phyloP scores from a whole-genome alignment of 2,888 invertebrate genomes.

The Abscondita cerata region DNA sequence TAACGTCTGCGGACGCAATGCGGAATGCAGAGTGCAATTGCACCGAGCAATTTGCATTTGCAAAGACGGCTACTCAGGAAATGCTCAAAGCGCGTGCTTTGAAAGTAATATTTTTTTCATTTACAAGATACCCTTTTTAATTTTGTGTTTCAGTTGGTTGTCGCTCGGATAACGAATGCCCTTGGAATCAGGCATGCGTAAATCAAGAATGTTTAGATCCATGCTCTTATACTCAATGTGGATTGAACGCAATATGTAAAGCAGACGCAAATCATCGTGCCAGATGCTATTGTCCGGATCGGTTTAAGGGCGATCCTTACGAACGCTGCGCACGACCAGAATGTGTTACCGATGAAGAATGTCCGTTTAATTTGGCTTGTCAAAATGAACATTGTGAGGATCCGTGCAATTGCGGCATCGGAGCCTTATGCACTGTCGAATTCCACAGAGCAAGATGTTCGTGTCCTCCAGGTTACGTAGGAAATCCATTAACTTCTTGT shows the following conservation, averaged over 20 bases:
- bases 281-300: constrained; percentile 78
- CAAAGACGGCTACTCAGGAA: constrained; percentile 82
- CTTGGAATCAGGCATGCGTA: constrained; percentile 81
- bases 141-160: constrained; percentile 73
- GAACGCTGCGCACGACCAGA: constrained; percentile 79
- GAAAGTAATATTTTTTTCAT: constrained; percentile 62
- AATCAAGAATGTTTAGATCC: constrained; percentile 82
- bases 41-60: constrained; percentile 86
- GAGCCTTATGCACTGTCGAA: constrained; percentile 77
- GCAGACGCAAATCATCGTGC: constrained; percentile 79
- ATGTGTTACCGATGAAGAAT: constrained; percentile 78
- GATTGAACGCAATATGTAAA: constrained; percentile 77
- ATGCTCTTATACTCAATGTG: constrained; percentile 81
- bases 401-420: constrained; percentile 84
- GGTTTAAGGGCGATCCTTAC: constrained; percentile 81
- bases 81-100: constrained; percentile 79
- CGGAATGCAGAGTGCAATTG: constrained; percentile 78
- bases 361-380: constrained; percentile 81
- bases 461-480: constrained; percentile 82
- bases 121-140: constrained; percentile 42
- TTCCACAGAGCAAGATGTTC: constrained; percentile 80
- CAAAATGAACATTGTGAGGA: constrained; percentile 78
- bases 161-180: constrained; percentile 83
- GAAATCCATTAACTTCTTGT: constrained; percentile 77
- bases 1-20: constrained; percentile 77